A percentile compares a stretch with the other conserved stretches of the same genome.
phyloP scores from a whole-genome alignment of 2,113 vertebrate species.

The Cnemophilus loriae region DNA sequence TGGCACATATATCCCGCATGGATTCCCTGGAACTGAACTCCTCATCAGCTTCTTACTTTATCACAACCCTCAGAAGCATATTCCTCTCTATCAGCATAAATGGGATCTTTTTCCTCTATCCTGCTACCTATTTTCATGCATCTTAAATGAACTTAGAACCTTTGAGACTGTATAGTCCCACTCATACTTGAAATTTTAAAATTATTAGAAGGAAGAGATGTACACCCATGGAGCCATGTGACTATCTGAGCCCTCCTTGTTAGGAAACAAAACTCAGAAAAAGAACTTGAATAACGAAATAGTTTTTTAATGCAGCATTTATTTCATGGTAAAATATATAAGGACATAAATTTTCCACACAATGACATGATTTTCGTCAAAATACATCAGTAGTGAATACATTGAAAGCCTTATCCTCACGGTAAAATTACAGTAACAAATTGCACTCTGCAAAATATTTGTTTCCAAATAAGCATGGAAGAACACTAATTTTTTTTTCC shows the following conservation, averaged over 20 bases:
- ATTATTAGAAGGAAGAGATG: background rate
- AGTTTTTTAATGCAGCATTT: background rate
- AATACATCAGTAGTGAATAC: background rate
- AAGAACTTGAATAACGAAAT: background rate
- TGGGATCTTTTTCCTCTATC: background rate
- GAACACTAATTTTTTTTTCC: background rate
- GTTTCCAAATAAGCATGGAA: background rate
- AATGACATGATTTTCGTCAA: background rate
- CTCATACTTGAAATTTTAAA: background rate
- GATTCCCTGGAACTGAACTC: background rate
- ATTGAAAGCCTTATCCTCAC: background rate
- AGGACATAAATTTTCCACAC: background rate
- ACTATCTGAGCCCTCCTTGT: background rate
- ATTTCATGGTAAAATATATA: background rate
- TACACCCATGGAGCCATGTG: background rate
- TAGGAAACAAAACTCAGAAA: background rate
- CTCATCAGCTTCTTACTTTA: background rate
- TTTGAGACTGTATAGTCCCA: background rate
- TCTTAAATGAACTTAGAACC: background rate
- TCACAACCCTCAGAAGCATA: background rate
- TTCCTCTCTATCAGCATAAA: background rate
- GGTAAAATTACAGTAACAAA: conserved; percentile 1
- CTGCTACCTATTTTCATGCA: background rate
- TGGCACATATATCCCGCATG: background rate
- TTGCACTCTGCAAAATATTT: background rate